Evolutionary conservation across 2,113 vertebrate species (phyloP), one percentile per base, ranked within the genome.

Genomic region (Tachysurus fulvidraco): DNA sequence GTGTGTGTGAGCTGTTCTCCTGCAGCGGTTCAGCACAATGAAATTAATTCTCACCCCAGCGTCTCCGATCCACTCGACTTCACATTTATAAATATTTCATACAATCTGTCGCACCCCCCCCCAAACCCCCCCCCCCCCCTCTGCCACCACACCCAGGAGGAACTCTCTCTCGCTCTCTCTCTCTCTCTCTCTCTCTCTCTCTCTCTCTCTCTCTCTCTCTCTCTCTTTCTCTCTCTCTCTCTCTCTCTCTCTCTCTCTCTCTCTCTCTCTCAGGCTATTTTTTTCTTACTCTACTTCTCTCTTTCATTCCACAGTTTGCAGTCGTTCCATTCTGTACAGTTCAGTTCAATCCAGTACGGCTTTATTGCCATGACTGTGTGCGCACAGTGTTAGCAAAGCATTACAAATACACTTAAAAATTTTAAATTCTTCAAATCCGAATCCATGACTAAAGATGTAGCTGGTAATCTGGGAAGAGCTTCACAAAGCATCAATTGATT

Each of bases 31-130:
- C 71, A 79, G 57, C 74, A 83, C 74, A 79, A 54, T 76, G 67
- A 80, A 88, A 85, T 88, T 78, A 86, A 89, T 89, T 88, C 81
- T 86, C 84, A 88, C 89, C 87, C 83, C 54, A 86, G 86, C 52
- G 81, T 83, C 84, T 81, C 57, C 81, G 73, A 88, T 85, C 79
- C 86, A 88, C 69, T 89, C 83, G 55, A 87, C 85, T 89, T 87
- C 89, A 85, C 82, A 84, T 86, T 83, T 74, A 88, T 89, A 86
- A 86, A 89, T 89, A 89, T 89, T 89, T 89, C 57, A 89, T 89
- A 76, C 19, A 71, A 62, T 83, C 74, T 55, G 86, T 88, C 65
- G 6, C 64, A 10, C 64, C 44, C 23, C 13, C 28, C 23, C 17
- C n/a, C n/a, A n/a, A n/a, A 60, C 11, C 6, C n/a, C 28, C 41